Evolutionary conservation across 2,797 vertebrate species (phyloP).

Genomic region (Lacerta bilineata): DNA sequence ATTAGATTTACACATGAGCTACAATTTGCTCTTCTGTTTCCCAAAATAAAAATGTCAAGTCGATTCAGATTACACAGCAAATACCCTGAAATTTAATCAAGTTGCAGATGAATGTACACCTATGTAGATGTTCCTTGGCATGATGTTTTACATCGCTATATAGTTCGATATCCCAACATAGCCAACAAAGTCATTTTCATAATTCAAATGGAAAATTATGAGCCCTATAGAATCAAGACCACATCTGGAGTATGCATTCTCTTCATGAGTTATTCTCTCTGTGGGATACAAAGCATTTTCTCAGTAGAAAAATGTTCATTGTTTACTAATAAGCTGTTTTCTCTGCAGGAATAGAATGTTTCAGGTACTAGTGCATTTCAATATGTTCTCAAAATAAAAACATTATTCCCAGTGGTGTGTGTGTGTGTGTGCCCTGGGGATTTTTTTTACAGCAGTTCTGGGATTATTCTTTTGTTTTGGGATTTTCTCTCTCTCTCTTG

Average conservation of each 20-base stretch:
- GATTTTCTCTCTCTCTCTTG: neutral
- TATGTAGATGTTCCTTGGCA: slow-evolving; percentile 27
- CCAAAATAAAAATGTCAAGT: slow-evolving; percentile 41
- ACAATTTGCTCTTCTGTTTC: neutral
- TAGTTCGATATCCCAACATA: neutral
- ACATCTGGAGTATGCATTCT: slow-evolving; percentile 63
- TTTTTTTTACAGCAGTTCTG: slow-evolving; percentile 50
- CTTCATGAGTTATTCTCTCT: slow-evolving; percentile 71
- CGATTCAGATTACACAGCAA: slow-evolving; percentile 26
- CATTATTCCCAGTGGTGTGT: slow-evolving; percentile 1
- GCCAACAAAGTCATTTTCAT: slow-evolving; percentile 23
- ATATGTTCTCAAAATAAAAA: slow-evolving; percentile 4
- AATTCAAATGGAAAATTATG: slow-evolving; percentile 70
- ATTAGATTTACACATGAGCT: slow-evolving; percentile 18
- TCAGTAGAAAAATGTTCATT: slow-evolving; percentile 68
- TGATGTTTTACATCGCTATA: neutral
- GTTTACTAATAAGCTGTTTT: slow-evolving; percentile 77
- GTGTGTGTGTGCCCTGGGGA: neutral
- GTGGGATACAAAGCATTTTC: slow-evolving; percentile 77
- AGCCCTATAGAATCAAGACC: slow-evolving; percentile 69
- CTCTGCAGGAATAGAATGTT: slow-evolving; percentile 59
- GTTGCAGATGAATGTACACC: slow-evolving; percentile 12
- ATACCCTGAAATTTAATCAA: neutral
- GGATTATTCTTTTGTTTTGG: neutral
- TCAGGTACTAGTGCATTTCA: slow-evolving; percentile 52